These are phyloP conservation scores for Drosophila guanche DNA, from an alignment of 1,140 invertebrate genomes.

Conservation along the genomic window DNA sequence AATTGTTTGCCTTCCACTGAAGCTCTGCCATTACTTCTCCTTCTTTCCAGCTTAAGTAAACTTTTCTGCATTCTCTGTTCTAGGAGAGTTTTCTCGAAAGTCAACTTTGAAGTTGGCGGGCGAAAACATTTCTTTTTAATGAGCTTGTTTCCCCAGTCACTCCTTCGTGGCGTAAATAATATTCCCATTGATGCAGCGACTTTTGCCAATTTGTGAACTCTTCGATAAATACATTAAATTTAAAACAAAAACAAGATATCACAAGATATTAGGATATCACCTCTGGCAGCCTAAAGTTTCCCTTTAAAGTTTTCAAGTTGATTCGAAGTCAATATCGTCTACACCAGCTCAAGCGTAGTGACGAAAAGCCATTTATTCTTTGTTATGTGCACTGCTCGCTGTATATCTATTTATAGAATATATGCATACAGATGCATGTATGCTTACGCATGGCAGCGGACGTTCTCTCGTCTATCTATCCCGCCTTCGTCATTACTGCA, in stretches of 20 bases:
- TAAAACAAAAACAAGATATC: slow-evolving; percentile 30
- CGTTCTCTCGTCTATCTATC: no score
- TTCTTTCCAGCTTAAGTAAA: not conserved
- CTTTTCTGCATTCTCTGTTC: slow-evolving; percentile 6
- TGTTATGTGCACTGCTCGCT: no score
- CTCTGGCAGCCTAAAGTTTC: not conserved
- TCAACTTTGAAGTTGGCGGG: not conserved
- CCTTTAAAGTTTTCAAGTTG: no score
- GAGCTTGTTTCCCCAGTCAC: slow-evolving; percentile 7
- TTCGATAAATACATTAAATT: slow-evolving; percentile 64
- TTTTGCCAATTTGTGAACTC: slow-evolving; percentile 20
- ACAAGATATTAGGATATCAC: slow-evolving; percentile 59
- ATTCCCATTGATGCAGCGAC: not conserved
- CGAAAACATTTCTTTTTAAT: slow-evolving; percentile 27
- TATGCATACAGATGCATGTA: no score
- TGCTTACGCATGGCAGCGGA: no score
- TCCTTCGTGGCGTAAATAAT: not conserved
- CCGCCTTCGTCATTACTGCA: no score
- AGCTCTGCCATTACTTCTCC: not conserved
- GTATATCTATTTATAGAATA: no score
- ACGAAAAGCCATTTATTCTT: no score
- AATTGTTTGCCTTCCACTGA: slow-evolving; percentile 4
- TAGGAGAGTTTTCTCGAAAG: not conserved
- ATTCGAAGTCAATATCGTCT: no score
- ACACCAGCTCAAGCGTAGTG: no score